Evolutionary conservation across 2,797 vertebrate species (phyloP), one percentile per base, ranked within the genome.

Genomic region (Melanotaenia pygmaea): DNA sequence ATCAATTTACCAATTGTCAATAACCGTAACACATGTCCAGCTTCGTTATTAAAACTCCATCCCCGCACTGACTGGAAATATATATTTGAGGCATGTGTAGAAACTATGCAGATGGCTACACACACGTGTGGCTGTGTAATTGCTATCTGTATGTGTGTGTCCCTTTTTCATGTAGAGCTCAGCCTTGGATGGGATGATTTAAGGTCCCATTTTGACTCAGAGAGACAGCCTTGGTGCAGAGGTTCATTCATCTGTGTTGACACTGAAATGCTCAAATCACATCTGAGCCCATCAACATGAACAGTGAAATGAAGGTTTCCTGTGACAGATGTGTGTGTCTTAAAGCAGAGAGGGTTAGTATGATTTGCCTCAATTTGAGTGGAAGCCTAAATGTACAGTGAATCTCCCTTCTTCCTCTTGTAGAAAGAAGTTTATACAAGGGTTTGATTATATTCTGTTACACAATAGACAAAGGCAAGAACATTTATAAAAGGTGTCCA

Each of bases 181-280:
- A 82, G 83, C 84, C 88, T 90, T 85, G 81, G 75, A 81, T 81
- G 85, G 68, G 67, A 82, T 90, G 64, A 88, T 86, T 86, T 83
- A 86, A 86, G 73, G 80, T 47, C 57, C 64, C 61, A 67, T 51
- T 65, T 73, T 57, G 74, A 89, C 77, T 67, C 73, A 79, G 82
- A 84, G 73, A 77, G 74, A 83, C 86, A 76, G 81, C 81, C 76
- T 87, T 80, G 80, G 71, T 50, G 72, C 61, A 57, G 66, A 72
- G 70, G 59, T 63, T 79, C 81, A 90, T 88, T 78, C 85, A 77
- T 86, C 86, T 85, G 75, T 70, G 82, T 81, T 77, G 85, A 75
- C 4, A 59, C 79, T 69, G 70, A 79, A 88, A 83, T 72, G 62
- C 71, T 89, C 77, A 85, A 89, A 85, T 87, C 64, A 75, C 82